These are phyloP conservation scores for Synaphobranchus kaupii DNA, from an alignment of 2,797 vertebrate species.

Conservation along the genomic window DNA sequence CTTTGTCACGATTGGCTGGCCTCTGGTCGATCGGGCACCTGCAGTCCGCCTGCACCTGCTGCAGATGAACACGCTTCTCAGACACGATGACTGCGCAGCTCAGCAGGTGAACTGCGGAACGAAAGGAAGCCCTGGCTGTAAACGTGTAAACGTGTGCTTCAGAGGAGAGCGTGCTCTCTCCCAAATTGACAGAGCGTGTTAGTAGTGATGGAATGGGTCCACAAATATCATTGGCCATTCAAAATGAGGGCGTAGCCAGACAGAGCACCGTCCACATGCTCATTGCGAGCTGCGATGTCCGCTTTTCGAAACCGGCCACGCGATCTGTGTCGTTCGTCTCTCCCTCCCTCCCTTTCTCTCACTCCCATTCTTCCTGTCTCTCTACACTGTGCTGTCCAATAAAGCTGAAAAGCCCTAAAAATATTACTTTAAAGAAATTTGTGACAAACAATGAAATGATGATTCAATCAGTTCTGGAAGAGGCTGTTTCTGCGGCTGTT, in stretches of 20 bases:
- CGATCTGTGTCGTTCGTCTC: too few relatives aligned
- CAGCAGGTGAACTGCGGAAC: not conserved
- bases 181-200: not conserved
- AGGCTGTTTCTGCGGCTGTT: too few relatives aligned
- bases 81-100: not conserved
- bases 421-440: too few relatives aligned
- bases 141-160: not conserved
- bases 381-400: too few relatives aligned
- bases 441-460: too few relatives aligned
- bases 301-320: too few relatives aligned
- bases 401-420: too few relatives aligned
- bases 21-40: not conserved
- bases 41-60: not conserved
- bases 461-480: too few relatives aligned
- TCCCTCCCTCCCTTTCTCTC: too few relatives aligned
- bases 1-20: not conserved
- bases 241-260: not conserved
- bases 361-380: too few relatives aligned
- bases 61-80: not conserved
- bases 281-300: too few relatives aligned
- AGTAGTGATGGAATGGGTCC: not conserved
- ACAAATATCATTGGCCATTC: not conserved
- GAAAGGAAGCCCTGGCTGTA: not conserved
- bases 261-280: too few relatives aligned
- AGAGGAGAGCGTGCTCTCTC: not conserved